Evolutionary conservation across 2,888 invertebrate species (phyloP).

Genomic region (Aromia moschata): DNA sequence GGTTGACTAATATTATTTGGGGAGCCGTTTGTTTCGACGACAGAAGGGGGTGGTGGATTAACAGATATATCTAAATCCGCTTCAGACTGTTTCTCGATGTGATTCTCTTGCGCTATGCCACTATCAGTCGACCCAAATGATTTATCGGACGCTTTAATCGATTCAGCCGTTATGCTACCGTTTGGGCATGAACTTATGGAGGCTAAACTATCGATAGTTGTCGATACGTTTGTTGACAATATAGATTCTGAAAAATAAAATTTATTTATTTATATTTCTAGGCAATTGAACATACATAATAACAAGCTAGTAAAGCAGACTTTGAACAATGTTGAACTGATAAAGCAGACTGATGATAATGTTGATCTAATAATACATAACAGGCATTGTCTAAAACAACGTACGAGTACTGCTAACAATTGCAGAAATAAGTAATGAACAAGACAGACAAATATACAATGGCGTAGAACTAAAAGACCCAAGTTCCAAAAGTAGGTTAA

Average conservation of each 20-base stretch:
- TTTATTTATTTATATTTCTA: slow-evolving; percentile 7
- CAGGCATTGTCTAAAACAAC: no score
- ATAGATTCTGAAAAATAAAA: slow-evolving; percentile 50
- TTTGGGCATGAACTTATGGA: slow-evolving; percentile 30
- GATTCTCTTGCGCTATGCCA: slow-evolving; percentile 45
- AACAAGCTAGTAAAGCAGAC: slow-evolving; percentile 10
- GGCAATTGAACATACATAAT: not conserved
- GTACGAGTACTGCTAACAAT: no score
- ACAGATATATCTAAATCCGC: slow-evolving; percentile 38
- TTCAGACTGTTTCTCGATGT: slow-evolving; percentile 34
- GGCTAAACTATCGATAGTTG: slow-evolving; percentile 39
- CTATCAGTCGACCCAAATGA: slow-evolving; percentile 47
- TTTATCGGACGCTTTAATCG: slow-evolving; percentile 41
- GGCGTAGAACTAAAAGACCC: slow-evolving; percentile 2
- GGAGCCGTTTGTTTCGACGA: slow-evolving; percentile 1
- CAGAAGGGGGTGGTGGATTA: slow-evolving; percentile 45
- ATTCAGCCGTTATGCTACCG: slow-evolving; percentile 25
- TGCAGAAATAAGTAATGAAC: no score
- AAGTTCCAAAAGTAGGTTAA: slow-evolving; percentile 1
- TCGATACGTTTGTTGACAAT: slow-evolving; percentile 36
- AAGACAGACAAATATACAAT: slow-evolving; percentile 1
- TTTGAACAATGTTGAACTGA: no score
- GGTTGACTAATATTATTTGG: not conserved
- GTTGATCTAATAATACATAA: no score
- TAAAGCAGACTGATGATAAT: no score